These are phyloP conservation scores for Pyrocephalus nanus DNA, from an alignment of 2,797 vertebrate species.

Conservation along the genomic window DNA sequence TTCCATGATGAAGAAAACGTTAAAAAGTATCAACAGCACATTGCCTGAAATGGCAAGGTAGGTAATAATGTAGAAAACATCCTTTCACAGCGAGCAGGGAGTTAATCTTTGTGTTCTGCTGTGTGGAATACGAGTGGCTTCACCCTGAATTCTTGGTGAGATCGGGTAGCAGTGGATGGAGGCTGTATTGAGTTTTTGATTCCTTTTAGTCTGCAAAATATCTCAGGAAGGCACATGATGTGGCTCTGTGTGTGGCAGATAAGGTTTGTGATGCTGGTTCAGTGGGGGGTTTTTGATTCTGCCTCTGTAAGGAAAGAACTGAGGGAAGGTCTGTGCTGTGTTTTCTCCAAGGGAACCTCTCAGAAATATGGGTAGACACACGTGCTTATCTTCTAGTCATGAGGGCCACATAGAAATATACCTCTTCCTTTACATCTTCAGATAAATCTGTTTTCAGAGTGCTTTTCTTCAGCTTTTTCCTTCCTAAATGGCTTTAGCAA, in stretches of 20 bases:
- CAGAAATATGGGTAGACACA: too few species aligned
- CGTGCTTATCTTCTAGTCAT: neutral
- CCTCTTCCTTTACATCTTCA: neutral
- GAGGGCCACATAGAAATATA: neutral
- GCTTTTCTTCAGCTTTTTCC: neutral
- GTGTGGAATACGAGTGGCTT: neutral
- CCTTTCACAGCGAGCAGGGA: neutral
- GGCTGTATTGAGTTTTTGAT: neutral
- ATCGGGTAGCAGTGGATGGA: neutral
- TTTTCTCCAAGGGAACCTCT: neutral
- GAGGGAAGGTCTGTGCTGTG: neutral
- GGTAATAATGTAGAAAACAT: neutral
- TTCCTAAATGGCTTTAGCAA: neutral
- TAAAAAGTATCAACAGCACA: conserved; percentile 92
- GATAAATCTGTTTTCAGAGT: too few species aligned
- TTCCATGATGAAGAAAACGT: conserved; percentile 96
- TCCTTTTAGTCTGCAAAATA: neutral
- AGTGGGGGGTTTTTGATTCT: neutral
- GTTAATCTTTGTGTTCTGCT: neutral
- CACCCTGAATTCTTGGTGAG: neutral
- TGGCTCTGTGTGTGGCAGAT: neutral
- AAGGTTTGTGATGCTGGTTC: neutral
- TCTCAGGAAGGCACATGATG: neutral
- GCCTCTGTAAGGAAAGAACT: neutral
- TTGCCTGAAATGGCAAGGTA: conserved; percentile 95